phyloP scores from a whole-genome alignment of 2,888 invertebrate species.

The Dryadula phaetusa region DNA sequence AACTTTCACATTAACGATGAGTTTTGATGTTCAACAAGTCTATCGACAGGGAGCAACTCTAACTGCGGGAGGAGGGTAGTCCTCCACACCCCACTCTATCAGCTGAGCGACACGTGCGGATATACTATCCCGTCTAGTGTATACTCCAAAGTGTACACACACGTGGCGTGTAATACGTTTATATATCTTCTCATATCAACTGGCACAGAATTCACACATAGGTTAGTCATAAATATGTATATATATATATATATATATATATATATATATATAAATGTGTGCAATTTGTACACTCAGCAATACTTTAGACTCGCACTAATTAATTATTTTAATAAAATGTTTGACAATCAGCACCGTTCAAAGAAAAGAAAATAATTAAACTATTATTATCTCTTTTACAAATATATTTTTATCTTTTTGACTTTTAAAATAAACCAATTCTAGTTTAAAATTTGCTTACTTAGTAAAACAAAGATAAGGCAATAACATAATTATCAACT shows the following conservation, averaged over 20 bases:
- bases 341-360: background rate
- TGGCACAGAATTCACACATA: constrained; percentile 20
- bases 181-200: constrained; percentile 22
- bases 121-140: constrained; percentile 73
- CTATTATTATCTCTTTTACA: background rate
- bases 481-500: constrained; percentile 4
- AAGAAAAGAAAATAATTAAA: too few relatives aligned
- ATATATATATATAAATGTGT: background rate
- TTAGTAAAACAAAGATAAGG: background rate
- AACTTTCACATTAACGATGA: background rate
- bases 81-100: constrained; percentile 65
- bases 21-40: constrained; percentile 1
- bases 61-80: constrained; percentile 57
- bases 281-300: background rate
- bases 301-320: background rate
- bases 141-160: constrained; percentile 37
- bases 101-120: constrained; percentile 80
- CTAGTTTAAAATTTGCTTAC: background rate
- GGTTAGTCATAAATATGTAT: background rate
- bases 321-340: background rate
- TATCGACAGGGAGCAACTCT: constrained; percentile 22
- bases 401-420: background rate
- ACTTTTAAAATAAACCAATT: background rate
- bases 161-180: constrained; percentile 25
- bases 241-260: constrained; percentile 1